These are phyloP conservation scores for Bombus cullumanus DNA, from an alignment of 1,140 invertebrate genomes.

Conservation along the genomic window DNA sequence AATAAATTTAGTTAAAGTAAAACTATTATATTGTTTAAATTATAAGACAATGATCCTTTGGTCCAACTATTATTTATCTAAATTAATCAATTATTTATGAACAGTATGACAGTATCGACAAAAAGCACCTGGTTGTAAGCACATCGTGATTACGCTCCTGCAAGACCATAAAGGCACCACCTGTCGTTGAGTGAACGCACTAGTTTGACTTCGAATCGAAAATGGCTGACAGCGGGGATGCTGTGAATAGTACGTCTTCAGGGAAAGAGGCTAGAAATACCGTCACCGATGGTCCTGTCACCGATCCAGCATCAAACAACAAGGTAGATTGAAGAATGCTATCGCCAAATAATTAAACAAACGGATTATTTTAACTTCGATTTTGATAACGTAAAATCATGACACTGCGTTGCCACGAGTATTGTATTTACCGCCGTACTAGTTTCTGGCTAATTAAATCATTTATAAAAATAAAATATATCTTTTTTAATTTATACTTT, in stretches of 20 bases:
- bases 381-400: slow-evolving; percentile 17
- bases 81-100: slow-evolving; percentile 41
- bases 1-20: neutral
- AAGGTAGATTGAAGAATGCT: slow-evolving; percentile 71
- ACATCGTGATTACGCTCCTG: slow-evolving; percentile 25
- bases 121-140: neutral
- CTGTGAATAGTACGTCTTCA: slow-evolving; percentile 70
- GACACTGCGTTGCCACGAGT: slow-evolving; percentile 13
- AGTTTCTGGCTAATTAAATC: slow-evolving; percentile 16
- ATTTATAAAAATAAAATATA: neutral
- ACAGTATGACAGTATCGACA: slow-evolving; percentile 25
- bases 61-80: neutral
- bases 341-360: neutral
- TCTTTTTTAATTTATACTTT: neutral
- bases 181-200: slow-evolving; percentile 20
- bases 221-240: slow-evolving; percentile 80
- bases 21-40: neutral
- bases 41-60: no score
- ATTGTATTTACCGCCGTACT: slow-evolving; percentile 57
- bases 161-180: slow-evolving; percentile 25
- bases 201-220: slow-evolving; percentile 67
- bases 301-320: slow-evolving; percentile 76
- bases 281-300: slow-evolving; percentile 77
- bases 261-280: slow-evolving; percentile 76
- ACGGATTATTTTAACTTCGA: neutral